Evolutionary conservation across 1,140 invertebrate species (phyloP), one percentile per base, ranked within the genome.

Genomic region (Drosophila neocordata): DNA sequence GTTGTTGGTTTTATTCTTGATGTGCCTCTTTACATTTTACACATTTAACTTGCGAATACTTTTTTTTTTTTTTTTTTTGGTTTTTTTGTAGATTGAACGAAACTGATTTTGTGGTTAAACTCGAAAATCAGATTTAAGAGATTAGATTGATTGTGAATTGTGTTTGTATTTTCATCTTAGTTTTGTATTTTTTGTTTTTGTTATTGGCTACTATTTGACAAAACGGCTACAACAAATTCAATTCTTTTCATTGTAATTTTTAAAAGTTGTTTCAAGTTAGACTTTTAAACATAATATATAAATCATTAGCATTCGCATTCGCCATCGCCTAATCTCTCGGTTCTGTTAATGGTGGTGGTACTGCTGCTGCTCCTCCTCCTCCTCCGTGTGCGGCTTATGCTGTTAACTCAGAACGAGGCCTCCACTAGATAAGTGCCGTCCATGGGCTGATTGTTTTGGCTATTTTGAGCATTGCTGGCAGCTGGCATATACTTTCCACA

Each of bases 401-500:
- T 37, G 65, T 59, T 65, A 58, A 67, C 72, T 90, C 89, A 91
- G 93, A 96, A 96, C 57, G 95, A 96, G 79, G 95, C 96, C 92
- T 96, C 95, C 81, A 96, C 96, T 83, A 96, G 93, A 92, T 96
- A 96, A 81, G 96, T 96, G 87, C 94, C 95, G 89, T 96, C 95
- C 95, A 95, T 95, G 74, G 94, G 95, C 72, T 95, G 95, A 88
- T 95, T 95, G 69, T 95, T 95, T 93, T 95, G 95, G 92, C 95
- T 96, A 77, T 94, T 95, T 92, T 95, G 94, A 79, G 94, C 95
- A 72, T 94, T 95, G 89, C 95, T 94, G 70, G 95, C 95, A 65
- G 95, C 95, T 77, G 96, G 95, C 94, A 96, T 96, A 93, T 96
- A 96, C 92, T 96, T 96, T 89, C 95, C 95, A 92, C 95, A 96